Conservation (phyloP, 2,797 vertebrate genomes). For the Parauchenoglanis punctatus region DNA sequence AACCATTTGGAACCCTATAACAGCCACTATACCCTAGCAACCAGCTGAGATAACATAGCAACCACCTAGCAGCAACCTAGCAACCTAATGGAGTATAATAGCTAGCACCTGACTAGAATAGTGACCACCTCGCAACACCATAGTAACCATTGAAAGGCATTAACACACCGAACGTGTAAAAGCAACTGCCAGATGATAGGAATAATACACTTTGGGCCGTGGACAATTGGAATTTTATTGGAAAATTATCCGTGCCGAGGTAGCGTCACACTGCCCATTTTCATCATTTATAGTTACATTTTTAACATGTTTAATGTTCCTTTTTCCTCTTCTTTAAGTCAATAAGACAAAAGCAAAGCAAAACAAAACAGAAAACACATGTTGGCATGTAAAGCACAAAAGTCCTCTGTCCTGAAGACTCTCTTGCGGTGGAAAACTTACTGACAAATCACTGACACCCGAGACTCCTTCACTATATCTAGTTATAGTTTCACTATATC, state of each 20-base stretch:
- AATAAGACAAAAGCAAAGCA: neutral
- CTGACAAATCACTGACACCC: neutral
- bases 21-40: neutral
- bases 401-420: neutral
- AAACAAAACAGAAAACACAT: no score
- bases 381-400: no score
- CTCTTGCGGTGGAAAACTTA: neutral
- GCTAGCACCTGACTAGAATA: no score
- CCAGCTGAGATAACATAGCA: neutral
- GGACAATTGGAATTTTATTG: neutral
- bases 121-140: neutral
- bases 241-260: neutral
- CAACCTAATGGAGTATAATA: neutral
- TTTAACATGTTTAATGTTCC: no score
- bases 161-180: neutral
- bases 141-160: neutral
- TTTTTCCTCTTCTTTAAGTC: no score
- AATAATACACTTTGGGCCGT: neutral
- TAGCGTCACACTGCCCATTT: neutral
- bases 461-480: no score
- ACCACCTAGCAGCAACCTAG: neutral
- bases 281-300: neutral
- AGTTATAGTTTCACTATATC: neutral
- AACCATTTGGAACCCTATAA: neutral
- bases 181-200: neutral